Evolutionary conservation across 2,888 invertebrate species (phyloP), one percentile per base, ranked within the genome.

Genomic region (Orchesellides sinensis): DNA sequence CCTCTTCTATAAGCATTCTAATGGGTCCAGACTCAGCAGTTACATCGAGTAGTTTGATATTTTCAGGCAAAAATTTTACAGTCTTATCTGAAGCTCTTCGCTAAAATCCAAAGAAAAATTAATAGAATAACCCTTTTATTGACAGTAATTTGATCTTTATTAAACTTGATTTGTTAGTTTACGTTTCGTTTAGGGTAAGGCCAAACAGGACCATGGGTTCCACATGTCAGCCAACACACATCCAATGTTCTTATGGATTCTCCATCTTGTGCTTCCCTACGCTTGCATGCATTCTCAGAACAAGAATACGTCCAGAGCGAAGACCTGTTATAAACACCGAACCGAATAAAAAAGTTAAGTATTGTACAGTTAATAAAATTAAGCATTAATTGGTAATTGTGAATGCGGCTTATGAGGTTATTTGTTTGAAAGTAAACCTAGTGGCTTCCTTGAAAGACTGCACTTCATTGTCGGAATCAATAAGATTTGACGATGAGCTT

Each of bases 181-280:
- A 81, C 80, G 19, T 75, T 49, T 10, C 87, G 91, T 0, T 92
- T 92, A 0, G 95, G 95, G 87, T 90, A 90, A 0, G 95, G 95
- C 95, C 95, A 95, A 3, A 95, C 90, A 0, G 93, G 91, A 0
- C 94, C 94, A 87, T 92, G 93, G 23, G 91, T 90, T 0, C 94
- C 94, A 87, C 95, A 95, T 0, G 93, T 93, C 2, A 94, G 91
- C 40, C 94, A 92, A 87, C 95, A 95, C 45, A 93, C 91, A 72
- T 92, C 92, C 80, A 94, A 61, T 5, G 82, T 59, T 4, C 49
- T 61, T 8, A 75, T 35, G 0, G 0, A 35, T 32, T 74, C 77
- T 8, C 40, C 32, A 14, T 52, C 47, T 0, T 27, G 19, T 8
- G 56, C 70, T 27, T 59, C 23, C 69, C 45, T 40, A 52, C 66